These are phyloP conservation scores for Ormyrus labotus DNA, from an alignment of 2,888 invertebrate genomes.

Conservation along the genomic window DNA sequence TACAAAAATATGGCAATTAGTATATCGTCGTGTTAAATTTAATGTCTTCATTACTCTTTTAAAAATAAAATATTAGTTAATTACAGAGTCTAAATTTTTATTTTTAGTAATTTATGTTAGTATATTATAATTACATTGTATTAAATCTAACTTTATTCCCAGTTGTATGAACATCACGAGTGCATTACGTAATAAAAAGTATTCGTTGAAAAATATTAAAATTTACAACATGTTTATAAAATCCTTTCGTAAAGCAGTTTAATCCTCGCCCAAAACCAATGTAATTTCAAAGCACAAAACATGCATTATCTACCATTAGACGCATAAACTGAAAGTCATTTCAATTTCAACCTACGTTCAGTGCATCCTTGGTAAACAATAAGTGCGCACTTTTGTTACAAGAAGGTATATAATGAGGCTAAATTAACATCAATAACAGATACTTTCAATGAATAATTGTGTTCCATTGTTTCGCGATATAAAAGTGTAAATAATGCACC, in stretches of 20 bases:
- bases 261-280: background rate
- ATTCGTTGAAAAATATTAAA: background rate
- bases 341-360: too few species aligned
- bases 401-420: constrained; percentile 1
- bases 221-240: background rate
- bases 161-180: too few species aligned
- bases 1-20: too few species aligned
- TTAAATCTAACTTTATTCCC: too few species aligned
- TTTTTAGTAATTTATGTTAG: too few species aligned
- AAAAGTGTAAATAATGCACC: background rate
- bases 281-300: background rate
- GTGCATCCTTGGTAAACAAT: too few species aligned
- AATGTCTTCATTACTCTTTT: too few species aligned
- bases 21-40: too few species aligned
- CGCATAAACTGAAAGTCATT: too few species aligned
- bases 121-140: too few species aligned
- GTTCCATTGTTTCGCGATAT: constrained; percentile 21
- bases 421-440: constrained; percentile 38
- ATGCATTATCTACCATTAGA: background rate
- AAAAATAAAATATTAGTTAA: too few species aligned
- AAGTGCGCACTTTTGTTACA: background rate
- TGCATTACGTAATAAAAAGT: background rate
- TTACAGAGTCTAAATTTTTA: too few species aligned
- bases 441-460: constrained; percentile 14
- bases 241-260: background rate